Base-by-base conservation (phyloP, 2,888 invertebrate genomes). In the Pseudococcus jackbeardsleyi region DNA sequence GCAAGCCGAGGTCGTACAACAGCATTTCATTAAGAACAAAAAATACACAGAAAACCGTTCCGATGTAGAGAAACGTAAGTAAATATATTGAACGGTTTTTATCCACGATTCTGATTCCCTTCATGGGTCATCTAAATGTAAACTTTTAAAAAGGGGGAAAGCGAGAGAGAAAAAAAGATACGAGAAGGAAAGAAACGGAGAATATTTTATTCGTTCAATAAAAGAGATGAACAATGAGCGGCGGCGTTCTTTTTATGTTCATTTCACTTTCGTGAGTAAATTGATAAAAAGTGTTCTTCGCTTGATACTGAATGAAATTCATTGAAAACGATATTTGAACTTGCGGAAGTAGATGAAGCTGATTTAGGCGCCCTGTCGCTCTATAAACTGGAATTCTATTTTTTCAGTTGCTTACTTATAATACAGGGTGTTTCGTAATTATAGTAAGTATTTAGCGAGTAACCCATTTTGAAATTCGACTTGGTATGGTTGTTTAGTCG, bases 11-110 rank as follows among this genome's bases (percentile, higher is more conserved):
- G 17, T n/a, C n/a, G 8, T 5, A 54, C n/a, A 59, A 59, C 48
- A 50, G 15, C 59, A 59, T 59, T 59, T 59, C 59, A 59, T 59
- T 59, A 59, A 59, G 19, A n/a, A 59, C n/a, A n/a, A 59, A n/a
- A 59, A 17, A 59, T 9, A 42, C 42, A 42, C 42, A 42, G 9
- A 59, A 59, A 59, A 59, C 15, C 48, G n/a, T 17, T n/a, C 4
- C 12, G 15, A 59, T n/a, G 59, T 59, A 59, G 59, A 59, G n/a
- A 59, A 59, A 59, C 17, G 59, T 59, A 59, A 59, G 59, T 59
- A 59, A 59, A 59, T 59, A 59, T 59, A 59, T 59, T 59, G 59
- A 59, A 59, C 59, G 59, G n/a, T 59, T 59, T 59, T 59, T 59
- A 59, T 59, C 59, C 59, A 59, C n/a, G 59, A 59, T 59, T 59